Conservation (phyloP, 2,888 invertebrate genomes). For the Dysmachus trigonus region DNA sequence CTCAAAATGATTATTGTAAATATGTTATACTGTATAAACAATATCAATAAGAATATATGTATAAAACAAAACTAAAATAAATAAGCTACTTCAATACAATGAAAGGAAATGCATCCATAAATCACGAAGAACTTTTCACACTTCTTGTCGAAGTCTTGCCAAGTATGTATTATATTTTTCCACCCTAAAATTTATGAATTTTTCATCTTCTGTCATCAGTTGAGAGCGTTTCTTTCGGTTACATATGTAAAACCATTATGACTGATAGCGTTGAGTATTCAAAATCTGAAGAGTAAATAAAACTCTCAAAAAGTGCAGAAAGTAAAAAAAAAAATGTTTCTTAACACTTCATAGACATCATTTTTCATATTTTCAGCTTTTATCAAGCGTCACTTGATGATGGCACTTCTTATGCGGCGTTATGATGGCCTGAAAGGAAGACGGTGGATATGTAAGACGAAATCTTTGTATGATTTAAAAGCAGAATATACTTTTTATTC, state of each 20-base stretch:
- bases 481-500: background rate
- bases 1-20: too few species aligned
- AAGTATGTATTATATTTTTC: background rate
- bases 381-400: background rate
- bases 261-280: background rate
- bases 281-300: background rate
- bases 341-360: background rate
- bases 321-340: background rate
- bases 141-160: background rate
- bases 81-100: background rate
- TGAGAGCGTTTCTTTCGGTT: background rate
- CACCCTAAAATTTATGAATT: background rate
- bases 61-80: too few species aligned
- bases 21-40: too few species aligned
- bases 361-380: conserved; percentile 15
- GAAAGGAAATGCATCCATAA: background rate
- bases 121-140: background rate
- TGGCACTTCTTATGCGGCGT: background rate
- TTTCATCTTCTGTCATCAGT: background rate
- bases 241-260: background rate
- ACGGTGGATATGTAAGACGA: background rate
- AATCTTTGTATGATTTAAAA: background rate
- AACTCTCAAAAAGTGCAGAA: background rate
- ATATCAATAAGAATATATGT: background rate
- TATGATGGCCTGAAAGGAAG: background rate